These are phyloP conservation scores for Tragelaphus strepsiceros DNA, from an alignment of 2,113 vertebrate species.

Conservation along the genomic window DNA sequence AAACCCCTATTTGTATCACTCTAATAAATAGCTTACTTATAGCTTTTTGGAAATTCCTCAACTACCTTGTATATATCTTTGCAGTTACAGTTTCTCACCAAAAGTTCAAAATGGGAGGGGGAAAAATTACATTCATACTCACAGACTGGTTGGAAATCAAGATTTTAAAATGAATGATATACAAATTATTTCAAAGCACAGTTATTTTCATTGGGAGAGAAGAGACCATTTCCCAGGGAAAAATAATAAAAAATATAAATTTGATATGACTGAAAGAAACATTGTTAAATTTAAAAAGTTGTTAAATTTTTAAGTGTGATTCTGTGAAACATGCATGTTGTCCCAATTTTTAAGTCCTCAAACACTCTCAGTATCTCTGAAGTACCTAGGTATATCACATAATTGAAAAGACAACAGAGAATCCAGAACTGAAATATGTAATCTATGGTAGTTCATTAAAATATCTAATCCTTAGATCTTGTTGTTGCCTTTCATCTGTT, in stretches of 20 bases:
- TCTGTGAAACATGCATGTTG: background rate
- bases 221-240: background rate
- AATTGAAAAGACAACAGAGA: background rate
- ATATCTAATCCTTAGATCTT: background rate
- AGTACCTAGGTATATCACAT: background rate
- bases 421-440: background rate
- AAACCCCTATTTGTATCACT: background rate
- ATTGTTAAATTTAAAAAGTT: background rate
- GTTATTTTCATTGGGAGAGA: background rate
- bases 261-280: background rate
- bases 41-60: background rate
- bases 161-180: background rate
- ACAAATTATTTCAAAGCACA: constrained; percentile 11
- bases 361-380: background rate
- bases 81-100: background rate
- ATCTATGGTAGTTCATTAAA: background rate
- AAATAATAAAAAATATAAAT: constrained; percentile 19
- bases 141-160: background rate
- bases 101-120: background rate
- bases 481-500: background rate
- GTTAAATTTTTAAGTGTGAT: background rate
- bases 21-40: background rate
- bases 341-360: background rate
- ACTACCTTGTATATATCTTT: background rate
- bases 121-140: background rate